Percentiles rank a stretch among this genome's conserved stretches.
phyloP scores from a whole-genome alignment of 2,797 vertebrate genomes.

The Danio albolineatus region DNA sequence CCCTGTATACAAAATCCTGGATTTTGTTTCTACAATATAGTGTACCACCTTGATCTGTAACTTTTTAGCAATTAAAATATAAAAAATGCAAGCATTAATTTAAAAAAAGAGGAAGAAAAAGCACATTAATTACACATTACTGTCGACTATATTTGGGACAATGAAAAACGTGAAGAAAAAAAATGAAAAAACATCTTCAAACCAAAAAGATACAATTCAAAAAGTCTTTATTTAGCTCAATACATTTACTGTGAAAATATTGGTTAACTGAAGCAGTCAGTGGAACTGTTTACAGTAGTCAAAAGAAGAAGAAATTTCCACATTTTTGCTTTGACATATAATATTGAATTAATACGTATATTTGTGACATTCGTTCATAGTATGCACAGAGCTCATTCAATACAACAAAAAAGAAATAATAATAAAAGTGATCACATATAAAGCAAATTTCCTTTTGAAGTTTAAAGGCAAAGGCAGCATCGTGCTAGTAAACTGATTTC shows the following conservation, averaged over 20 bases:
- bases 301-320: slow-evolving; percentile 61
- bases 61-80: no score
- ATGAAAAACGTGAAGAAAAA: no score
- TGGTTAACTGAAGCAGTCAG: slow-evolving; percentile 67
- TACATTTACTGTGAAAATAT: slow-evolving; percentile 75
- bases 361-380: slow-evolving; percentile 64
- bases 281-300: slow-evolving; percentile 80
- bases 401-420: slow-evolving; percentile 66
- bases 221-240: slow-evolving; percentile 68
- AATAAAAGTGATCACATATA: slow-evolving; percentile 56
- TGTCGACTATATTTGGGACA: no score
- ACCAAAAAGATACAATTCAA: slow-evolving; percentile 22
- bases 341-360: slow-evolving; percentile 35
- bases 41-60: no score
- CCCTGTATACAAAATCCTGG: no score
- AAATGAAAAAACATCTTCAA: not conserved
- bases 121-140: no score
- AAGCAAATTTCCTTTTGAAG: slow-evolving; percentile 41
- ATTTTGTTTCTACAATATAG: no score
- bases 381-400: slow-evolving; percentile 62
- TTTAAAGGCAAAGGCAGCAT: slow-evolving; percentile 7
- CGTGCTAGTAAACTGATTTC: slow-evolving; percentile 24
- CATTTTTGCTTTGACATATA: slow-evolving; percentile 61
- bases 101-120: no score
- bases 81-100: no score